phyloP scores from a whole-genome alignment of 2,797 vertebrate species.

The Enteromius thamalakanensis region DNA sequence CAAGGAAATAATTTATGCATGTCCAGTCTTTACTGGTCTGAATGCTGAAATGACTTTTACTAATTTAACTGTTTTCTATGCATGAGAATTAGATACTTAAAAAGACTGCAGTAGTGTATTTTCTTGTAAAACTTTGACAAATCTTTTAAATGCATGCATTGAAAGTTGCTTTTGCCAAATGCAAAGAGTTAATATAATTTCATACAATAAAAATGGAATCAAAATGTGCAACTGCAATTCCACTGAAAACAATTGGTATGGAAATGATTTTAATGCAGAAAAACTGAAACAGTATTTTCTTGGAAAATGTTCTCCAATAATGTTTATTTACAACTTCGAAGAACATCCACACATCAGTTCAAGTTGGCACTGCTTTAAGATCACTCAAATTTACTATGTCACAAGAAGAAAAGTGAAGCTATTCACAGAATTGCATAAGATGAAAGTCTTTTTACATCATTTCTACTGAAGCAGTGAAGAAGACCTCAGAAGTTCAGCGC shows the following conservation, averaged over 20 bases:
- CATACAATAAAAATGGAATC: not conserved
- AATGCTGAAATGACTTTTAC: not conserved
- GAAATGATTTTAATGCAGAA: not conserved
- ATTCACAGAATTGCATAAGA: not conserved
- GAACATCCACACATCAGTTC: not conserved
- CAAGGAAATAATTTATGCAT: constrained; percentile 4
- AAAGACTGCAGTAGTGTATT: not conserved
- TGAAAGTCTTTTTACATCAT: constrained; percentile 27
- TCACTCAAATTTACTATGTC: not conserved
- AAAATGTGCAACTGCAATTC: not conserved
- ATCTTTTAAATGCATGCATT: not conserved
- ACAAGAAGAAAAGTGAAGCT: not conserved
- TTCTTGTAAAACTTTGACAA: no score
- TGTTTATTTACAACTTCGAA: not conserved
- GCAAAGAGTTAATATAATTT: not conserved
- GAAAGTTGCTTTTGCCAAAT: not conserved
- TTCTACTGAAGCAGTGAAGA: not conserved
- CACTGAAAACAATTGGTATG: not conserved
- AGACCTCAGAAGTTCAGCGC: not conserved
- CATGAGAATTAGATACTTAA: not conserved
- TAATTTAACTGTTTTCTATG: not conserved
- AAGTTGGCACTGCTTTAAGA: not conserved
- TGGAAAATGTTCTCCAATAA: not conserved
- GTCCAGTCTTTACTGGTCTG: not conserved
- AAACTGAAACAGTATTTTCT: not conserved